Conservation (phyloP, 35 echinoderm and acorn worm species). For the Heliocidaris erythrogramma region DNA sequence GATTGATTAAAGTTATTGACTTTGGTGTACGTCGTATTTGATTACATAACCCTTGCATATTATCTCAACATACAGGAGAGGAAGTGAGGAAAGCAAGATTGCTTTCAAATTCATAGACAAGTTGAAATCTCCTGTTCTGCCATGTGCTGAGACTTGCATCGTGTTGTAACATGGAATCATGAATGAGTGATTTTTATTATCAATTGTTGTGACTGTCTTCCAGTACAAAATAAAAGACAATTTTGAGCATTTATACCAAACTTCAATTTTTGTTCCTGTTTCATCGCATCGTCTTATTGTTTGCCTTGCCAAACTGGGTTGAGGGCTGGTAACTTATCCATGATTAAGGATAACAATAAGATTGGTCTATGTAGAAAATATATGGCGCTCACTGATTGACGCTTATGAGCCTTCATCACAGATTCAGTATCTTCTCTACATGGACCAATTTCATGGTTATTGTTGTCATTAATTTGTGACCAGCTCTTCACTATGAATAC, state of each 20-base stretch:
- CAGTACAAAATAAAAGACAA: constrained; percentile 41
- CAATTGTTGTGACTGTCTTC: constrained; percentile 44
- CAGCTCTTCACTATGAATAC: too few relatives aligned
- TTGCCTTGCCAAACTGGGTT: too few relatives aligned
- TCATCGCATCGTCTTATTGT: background rate
- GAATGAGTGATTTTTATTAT: constrained; percentile 13
- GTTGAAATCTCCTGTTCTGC: background rate
- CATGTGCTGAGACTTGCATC: background rate
- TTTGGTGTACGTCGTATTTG: background rate
- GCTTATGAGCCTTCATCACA: too few relatives aligned
- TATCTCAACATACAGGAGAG: background rate
- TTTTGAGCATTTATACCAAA: constrained; percentile 43
- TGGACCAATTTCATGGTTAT: too few relatives aligned
- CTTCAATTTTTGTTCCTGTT: background rate
- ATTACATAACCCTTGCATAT: background rate
- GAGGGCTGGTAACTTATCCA: too few relatives aligned
- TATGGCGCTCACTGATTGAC: too few relatives aligned
- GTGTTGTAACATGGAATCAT: background rate
- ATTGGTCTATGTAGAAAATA: too few relatives aligned
- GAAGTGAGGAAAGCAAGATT: too few relatives aligned
- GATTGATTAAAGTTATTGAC: background rate
- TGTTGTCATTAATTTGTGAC: too few relatives aligned
- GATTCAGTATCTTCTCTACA: too few relatives aligned
- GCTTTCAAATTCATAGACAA: too few relatives aligned
- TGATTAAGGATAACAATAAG: too few relatives aligned